Conservation (phyloP, 2,888 invertebrate species). For the Tachystola acroxantha region DNA sequence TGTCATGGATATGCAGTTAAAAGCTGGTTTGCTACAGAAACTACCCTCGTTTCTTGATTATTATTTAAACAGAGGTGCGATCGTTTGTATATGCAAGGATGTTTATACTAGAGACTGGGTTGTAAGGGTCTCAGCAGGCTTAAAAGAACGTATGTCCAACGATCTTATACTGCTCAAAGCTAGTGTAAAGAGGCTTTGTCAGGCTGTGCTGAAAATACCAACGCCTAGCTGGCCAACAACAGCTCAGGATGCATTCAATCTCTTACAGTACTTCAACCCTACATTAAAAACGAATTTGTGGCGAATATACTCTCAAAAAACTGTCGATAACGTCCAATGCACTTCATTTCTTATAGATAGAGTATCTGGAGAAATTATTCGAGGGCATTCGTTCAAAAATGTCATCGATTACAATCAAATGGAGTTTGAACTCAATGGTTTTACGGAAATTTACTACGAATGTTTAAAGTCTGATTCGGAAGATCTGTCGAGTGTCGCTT, state of each 20-base stretch:
- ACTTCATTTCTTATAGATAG: slow-evolving; percentile 59
- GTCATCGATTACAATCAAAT: slow-evolving; percentile 61
- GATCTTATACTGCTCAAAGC: slow-evolving; percentile 52
- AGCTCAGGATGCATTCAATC: slow-evolving; percentile 55
- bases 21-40: slow-evolving; percentile 48
- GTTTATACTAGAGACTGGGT: slow-evolving; percentile 58
- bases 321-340: slow-evolving; percentile 36
- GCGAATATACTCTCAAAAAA: slow-evolving; percentile 57
- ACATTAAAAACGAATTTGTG: slow-evolving; percentile 49
- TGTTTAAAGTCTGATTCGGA: slow-evolving; percentile 43
- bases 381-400: slow-evolving; percentile 59
- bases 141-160: slow-evolving; percentile 59
- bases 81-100: slow-evolving; percentile 64
- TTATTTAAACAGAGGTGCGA: slow-evolving; percentile 59
- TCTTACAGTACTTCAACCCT: slow-evolving; percentile 66
- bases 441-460: slow-evolving; percentile 61
- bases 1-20: slow-evolving; percentile 60
- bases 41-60: slow-evolving; percentile 57
- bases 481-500: slow-evolving; percentile 52
- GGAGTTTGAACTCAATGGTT: slow-evolving; percentile 62
- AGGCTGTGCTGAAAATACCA: slow-evolving; percentile 58
- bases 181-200: slow-evolving; percentile 53
- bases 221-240: slow-evolving; percentile 51
- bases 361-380: slow-evolving; percentile 58
- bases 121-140: slow-evolving; percentile 51